These are phyloP conservation scores for Menidia beryllina DNA, from an alignment of 2,113 vertebrate species.

Conservation along the genomic window DNA sequence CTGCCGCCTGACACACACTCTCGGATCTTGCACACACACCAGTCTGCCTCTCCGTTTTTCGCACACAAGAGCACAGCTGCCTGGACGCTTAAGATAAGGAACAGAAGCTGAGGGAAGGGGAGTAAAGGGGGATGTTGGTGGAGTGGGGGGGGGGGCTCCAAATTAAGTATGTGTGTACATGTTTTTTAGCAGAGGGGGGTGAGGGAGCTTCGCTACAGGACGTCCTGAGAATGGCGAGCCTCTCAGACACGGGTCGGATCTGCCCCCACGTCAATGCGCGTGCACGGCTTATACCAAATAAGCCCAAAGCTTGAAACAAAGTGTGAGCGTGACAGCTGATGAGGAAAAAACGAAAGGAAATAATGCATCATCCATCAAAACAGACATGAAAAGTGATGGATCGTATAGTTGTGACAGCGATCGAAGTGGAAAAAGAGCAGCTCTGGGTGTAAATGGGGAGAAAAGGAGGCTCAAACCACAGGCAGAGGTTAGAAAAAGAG, in stretches of 20 bases:
- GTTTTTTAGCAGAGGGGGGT: slow-evolving; percentile 28
- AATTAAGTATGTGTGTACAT: slow-evolving; percentile 49
- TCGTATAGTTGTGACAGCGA: slow-evolving; percentile 1
- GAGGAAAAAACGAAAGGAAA: slow-evolving; percentile 1
- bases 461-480: slow-evolving; percentile 15
- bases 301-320: slow-evolving; percentile 1
- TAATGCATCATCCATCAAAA: slow-evolving; percentile 28
- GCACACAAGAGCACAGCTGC: slow-evolving; percentile 74
- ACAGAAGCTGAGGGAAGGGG: slow-evolving; percentile 54
- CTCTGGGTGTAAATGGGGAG: slow-evolving; percentile 44
- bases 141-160: background rate
- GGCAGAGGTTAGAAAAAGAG: slow-evolving; percentile 21
- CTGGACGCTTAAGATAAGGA: slow-evolving; percentile 81
- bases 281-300: no score
- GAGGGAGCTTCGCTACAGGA: slow-evolving; percentile 59
- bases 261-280: slow-evolving; percentile 15
- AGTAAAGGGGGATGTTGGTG: slow-evolving; percentile 5
- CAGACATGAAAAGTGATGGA: slow-evolving; percentile 38
- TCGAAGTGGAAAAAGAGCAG: slow-evolving; percentile 21
- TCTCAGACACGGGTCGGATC: slow-evolving; percentile 48
- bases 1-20: slow-evolving; percentile 55
- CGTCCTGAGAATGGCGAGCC: slow-evolving; percentile 70
- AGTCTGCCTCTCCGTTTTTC: slow-evolving; percentile 40
- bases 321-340: slow-evolving; percentile 9
- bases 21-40: slow-evolving; percentile 36